Evolutionary conservation across 1,140 invertebrate genomes (phyloP).

Genomic region (Drosophila pectinifera): DNA sequence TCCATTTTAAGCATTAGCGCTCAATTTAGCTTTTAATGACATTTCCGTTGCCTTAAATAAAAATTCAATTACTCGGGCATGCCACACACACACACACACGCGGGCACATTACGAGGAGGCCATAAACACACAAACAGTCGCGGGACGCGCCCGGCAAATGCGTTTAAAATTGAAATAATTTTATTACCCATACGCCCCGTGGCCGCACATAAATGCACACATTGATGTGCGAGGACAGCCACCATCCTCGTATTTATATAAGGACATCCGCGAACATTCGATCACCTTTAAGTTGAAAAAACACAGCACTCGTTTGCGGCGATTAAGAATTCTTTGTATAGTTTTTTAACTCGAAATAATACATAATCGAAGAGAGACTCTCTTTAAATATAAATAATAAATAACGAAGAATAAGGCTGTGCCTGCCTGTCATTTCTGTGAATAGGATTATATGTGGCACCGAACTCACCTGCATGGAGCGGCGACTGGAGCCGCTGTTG

Average conservation of each 20-base stretch:
- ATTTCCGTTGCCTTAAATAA: constrained; percentile 78
- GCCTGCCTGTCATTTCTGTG: constrained; percentile 1
- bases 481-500: constrained; percentile 93
- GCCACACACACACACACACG: constrained; percentile 20
- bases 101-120: constrained; percentile 23
- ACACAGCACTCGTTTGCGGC: not conserved
- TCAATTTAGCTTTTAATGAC: constrained; percentile 82
- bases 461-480: constrained; percentile 90
- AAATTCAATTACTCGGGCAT: constrained; percentile 76
- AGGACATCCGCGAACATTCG: not conserved
- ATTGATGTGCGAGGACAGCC: constrained; percentile 35
- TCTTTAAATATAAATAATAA: no score
- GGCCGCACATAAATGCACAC: constrained; percentile 41
- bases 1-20: constrained; percentile 63
- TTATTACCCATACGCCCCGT: constrained; percentile 73
- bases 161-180: constrained; percentile 78
- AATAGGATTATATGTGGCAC: no score
- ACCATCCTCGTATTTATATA: constrained; percentile 17
- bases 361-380: no score
- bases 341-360: no score
- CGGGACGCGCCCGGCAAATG: constrained; percentile 53
- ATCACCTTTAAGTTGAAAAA: constrained; percentile 8
- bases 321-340: no score
- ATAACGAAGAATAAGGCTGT: no score
- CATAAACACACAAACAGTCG: constrained; percentile 58